Evolutionary conservation across 2,888 invertebrate genomes (phyloP).

Genomic region (Nephrotoma guestfalica): DNA sequence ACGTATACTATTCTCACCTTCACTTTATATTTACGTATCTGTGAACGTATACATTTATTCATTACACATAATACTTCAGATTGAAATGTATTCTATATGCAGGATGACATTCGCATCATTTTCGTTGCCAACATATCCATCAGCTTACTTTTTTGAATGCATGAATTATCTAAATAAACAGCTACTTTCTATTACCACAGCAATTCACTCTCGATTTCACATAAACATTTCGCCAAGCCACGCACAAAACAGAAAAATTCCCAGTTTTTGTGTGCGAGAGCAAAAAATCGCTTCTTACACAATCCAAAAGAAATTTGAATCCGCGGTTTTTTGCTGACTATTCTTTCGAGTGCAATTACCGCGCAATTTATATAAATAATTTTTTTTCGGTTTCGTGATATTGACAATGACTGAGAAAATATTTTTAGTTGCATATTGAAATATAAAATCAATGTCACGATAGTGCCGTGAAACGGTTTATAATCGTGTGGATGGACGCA

Average conservation of each 20-base stretch:
- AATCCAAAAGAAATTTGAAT: not conserved
- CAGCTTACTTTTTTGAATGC: not conserved
- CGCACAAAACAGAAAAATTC: not conserved
- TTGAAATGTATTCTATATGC: not conserved
- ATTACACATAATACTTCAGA: not conserved
- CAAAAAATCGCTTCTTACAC: not conserved
- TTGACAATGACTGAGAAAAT: not conserved
- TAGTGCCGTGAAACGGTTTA: not conserved
- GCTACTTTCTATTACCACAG: not conserved
- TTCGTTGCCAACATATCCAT: not conserved
- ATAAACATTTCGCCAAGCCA: not conserved
- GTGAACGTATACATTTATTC: not conserved
- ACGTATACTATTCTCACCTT: not conserved
- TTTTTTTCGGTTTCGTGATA: not conserved
- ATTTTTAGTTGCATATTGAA: not conserved
- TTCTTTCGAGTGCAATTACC: not conserved
- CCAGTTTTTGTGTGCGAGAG: not conserved
- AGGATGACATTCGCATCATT: not conserved
- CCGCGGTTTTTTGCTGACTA: not conserved
- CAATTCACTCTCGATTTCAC: not conserved
- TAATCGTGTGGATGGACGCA: not conserved
- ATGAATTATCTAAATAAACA: not conserved
- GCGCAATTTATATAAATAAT: not conserved
- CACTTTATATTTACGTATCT: not conserved
- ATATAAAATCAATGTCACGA: not conserved